Percentiles rank a stretch among this genome's conserved stretches.
Evolutionary conservation across 2,113 vertebrate species (phyloP).

Genomic region (Peromyscus leucopus): DNA sequence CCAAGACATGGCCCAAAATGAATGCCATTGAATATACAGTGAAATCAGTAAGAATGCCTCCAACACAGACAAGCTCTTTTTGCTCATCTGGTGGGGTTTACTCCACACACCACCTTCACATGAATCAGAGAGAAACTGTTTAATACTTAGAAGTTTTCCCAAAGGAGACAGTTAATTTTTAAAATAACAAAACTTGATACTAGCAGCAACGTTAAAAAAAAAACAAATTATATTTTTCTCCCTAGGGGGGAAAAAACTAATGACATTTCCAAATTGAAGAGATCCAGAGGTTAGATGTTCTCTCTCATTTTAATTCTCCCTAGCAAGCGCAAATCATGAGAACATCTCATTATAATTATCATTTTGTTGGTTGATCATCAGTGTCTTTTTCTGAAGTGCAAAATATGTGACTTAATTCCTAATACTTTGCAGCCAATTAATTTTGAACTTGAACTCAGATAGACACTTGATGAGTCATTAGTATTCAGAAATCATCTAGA

Average conservation of each 20-base stretch:
- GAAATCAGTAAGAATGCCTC: neutral
- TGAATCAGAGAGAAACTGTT: slow-evolving; percentile 60
- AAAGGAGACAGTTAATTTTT: slow-evolving; percentile 55
- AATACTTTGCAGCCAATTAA: slow-evolving; percentile 26
- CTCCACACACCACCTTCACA: slow-evolving; percentile 12
- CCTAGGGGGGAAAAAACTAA: slow-evolving; percentile 4
- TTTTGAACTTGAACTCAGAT: slow-evolving; percentile 49
- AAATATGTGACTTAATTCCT: slow-evolving; percentile 51
- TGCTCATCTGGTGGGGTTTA: slow-evolving; percentile 8
- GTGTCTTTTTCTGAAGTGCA: slow-evolving; percentile 43
- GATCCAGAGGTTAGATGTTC: slow-evolving; percentile 55
- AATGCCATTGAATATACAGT: slow-evolving; percentile 26
- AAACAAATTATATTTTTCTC: slow-evolving; percentile 61
- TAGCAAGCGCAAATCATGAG: neutral
- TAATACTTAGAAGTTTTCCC: slow-evolving; percentile 62
- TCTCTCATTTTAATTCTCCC: slow-evolving; percentile 40
- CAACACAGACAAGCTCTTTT: neutral
- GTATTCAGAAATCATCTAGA: slow-evolving; percentile 32
- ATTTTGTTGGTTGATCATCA: neutral
- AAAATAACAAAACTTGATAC: slow-evolving; percentile 65
- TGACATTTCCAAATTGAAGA: neutral
- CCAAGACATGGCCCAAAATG: slow-evolving; percentile 35
- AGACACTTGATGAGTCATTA: slow-evolving; percentile 19
- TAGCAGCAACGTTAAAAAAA: slow-evolving; percentile 25
- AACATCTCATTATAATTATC: slow-evolving; percentile 20